A percentile compares a stretch with the other conserved stretches of the same genome.
These are phyloP conservation scores for Polydrusus tereticollis DNA, from an alignment of 2,888 invertebrate species.

Conservation along the genomic window DNA sequence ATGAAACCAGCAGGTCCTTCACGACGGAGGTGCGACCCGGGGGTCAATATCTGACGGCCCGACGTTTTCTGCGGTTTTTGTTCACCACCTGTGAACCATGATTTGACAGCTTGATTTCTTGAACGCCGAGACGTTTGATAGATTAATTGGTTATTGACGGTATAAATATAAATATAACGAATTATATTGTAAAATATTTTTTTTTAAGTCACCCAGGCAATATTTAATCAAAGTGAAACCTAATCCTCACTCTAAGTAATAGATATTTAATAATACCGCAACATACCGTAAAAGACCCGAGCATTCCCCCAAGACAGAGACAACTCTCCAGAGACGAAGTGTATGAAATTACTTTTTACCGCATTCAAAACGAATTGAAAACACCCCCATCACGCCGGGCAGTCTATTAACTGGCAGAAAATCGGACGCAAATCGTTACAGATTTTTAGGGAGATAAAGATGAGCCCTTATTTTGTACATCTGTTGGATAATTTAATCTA, in stretches of 20 bases:
- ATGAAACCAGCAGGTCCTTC: conserved; percentile 56
- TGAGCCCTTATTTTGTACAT: conserved; percentile 46
- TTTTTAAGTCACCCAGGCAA: background rate
- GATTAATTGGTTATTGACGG: background rate
- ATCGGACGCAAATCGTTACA: conserved; percentile 36
- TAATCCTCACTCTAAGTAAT: conserved; percentile 47
- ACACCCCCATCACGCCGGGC: conserved; percentile 25
- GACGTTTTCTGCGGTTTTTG: conserved; percentile 41
- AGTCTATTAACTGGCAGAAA: conserved; percentile 41
- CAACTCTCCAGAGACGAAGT: conserved; percentile 37
- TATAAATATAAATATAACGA: background rate
- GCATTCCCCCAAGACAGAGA: conserved; percentile 41
- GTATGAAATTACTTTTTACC: conserved; percentile 50
- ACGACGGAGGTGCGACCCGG: conserved; percentile 52
- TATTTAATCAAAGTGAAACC: background rate
- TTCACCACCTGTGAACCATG: conserved; percentile 39
- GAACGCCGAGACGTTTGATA: background rate
- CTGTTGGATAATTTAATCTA: conserved; percentile 48
- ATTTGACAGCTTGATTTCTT: conserved; percentile 29
- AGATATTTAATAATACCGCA: conserved; percentile 65
- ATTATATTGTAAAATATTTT: background rate
- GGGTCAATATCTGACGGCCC: conserved; percentile 48
- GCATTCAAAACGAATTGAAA: conserved; percentile 47
- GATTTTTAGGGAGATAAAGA: conserved; percentile 44
- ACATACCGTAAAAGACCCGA: conserved; percentile 62